A percentile compares a stretch with the other conserved stretches of the same genome.
These are phyloP conservation scores for Sitta carolinensis DNA, from an alignment of 2,797 vertebrate genomes.

Conservation along the genomic window DNA sequence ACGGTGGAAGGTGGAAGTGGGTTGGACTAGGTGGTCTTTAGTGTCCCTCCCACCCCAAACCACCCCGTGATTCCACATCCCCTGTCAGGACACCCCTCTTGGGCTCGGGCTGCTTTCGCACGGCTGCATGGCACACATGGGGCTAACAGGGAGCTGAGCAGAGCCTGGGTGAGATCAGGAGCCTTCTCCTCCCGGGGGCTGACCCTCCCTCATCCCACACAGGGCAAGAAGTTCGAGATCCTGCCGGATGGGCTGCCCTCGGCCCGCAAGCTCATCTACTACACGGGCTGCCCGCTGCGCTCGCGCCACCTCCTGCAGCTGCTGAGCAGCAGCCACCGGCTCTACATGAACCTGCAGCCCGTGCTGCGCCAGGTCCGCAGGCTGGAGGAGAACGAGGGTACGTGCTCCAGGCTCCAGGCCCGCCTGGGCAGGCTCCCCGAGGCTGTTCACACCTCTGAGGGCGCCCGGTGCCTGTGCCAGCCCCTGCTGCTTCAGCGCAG, in stretches of 20 bases:
- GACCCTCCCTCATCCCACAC: neutral
- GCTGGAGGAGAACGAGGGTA: slow-evolving; percentile 96
- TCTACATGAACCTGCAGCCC: slow-evolving; percentile 98
- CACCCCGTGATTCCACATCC: accelerated
- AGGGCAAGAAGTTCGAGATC: slow-evolving; percentile 99
- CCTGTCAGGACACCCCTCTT: neutral
- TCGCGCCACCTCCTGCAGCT: slow-evolving; percentile 95
- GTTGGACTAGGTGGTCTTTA: accelerated
- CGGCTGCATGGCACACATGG: too few relatives aligned
- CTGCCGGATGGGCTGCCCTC: slow-evolving; percentile 95
- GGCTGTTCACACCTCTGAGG: accelerated
- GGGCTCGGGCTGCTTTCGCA: accelerated
- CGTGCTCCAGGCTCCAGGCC: accelerated
- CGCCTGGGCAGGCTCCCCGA: accelerated
- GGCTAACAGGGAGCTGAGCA: accelerated
- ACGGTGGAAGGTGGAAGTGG: accelerated
- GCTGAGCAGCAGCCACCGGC: slow-evolving; percentile 95
- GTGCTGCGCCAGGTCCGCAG: slow-evolving; percentile 93
- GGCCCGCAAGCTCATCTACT: slow-evolving; percentile 94
- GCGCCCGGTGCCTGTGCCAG: accelerated
- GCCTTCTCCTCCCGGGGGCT: accelerated
- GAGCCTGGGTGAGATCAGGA: accelerated
- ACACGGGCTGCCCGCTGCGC: slow-evolving; percentile 92
- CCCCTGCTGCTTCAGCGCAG: neutral
- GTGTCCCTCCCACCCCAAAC: neutral